Evolutionary conservation across 1,140 invertebrate genomes (phyloP).

Genomic region (Arion vulgaris): DNA sequence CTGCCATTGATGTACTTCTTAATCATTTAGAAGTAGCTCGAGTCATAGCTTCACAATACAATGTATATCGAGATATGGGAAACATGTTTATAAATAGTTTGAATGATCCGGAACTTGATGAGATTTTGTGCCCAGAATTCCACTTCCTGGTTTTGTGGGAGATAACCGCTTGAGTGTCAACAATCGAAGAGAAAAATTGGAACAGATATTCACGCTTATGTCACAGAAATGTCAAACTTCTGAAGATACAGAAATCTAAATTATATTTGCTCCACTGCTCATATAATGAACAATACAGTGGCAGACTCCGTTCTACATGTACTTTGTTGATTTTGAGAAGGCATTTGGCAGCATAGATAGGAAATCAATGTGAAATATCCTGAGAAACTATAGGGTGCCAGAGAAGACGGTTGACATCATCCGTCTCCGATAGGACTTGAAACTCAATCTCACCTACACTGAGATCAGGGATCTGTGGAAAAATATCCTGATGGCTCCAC

Average conservation of each 20-base stretch:
- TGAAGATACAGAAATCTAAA: slow-evolving; percentile 61
- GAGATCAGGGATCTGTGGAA: too few species aligned
- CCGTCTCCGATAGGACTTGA: too few species aligned
- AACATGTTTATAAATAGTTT: slow-evolving; percentile 82
- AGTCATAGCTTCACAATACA: slow-evolving; percentile 68
- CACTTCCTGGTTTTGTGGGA: slow-evolving; percentile 89
- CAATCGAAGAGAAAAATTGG: slow-evolving; percentile 81
- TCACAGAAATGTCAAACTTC: slow-evolving; percentile 80
- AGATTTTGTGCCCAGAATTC: slow-evolving; percentile 88
- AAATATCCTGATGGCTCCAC: too few species aligned
- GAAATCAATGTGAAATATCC: too few species aligned
- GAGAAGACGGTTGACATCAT: too few species aligned
- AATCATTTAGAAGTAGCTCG: slow-evolving; percentile 72
- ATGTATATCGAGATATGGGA: slow-evolving; percentile 78
- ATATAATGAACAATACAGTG: too few species aligned
- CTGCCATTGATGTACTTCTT: slow-evolving; percentile 72
- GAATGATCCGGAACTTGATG: slow-evolving; percentile 75
- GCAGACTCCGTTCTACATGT: too few species aligned
- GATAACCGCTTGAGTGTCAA: slow-evolving; percentile 80
- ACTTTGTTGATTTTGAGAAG: too few species aligned
- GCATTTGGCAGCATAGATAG: too few species aligned
- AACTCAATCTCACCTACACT: too few species aligned
- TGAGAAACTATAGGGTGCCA: too few species aligned
- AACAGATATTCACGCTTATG: slow-evolving; percentile 83
- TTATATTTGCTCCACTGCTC: too few species aligned